phyloP scores from a whole-genome alignment of 2,113 vertebrate species.

The Pelusios castaneus region DNA sequence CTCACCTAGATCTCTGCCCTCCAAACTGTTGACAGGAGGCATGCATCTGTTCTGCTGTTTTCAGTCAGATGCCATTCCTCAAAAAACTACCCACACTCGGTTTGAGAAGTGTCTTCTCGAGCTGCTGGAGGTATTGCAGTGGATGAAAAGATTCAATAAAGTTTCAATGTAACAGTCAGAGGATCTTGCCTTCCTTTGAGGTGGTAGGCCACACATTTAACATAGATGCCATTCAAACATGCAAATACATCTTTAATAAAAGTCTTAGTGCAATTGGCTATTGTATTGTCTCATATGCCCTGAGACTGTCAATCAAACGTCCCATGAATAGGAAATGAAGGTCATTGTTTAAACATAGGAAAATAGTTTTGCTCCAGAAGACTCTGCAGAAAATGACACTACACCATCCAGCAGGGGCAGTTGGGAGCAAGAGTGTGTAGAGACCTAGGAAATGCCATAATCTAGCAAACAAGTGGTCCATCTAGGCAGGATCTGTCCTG shows the following conservation, averaged over 20 bases:
- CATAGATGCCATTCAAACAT: conserved; percentile 67
- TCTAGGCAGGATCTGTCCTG: conserved; percentile 8
- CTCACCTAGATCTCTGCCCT: conserved; percentile 32
- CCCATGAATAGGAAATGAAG: conserved; percentile 60
- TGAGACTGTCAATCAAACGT: conserved; percentile 54
- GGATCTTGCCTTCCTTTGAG: conserved; percentile 59
- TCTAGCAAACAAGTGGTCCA: conserved; percentile 14
- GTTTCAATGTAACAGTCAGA: background rate
- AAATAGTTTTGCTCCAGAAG: background rate
- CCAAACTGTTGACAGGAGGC: conserved; percentile 1
- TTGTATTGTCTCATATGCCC: conserved; percentile 43
- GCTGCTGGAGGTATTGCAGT: conserved; percentile 53
- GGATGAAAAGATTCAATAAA: conserved; percentile 46
- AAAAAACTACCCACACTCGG: conserved; percentile 39
- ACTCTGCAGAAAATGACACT: conserved; percentile 51
- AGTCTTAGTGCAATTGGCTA: conserved; percentile 26
- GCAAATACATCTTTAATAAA: conserved; percentile 39
- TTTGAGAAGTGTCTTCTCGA: conserved; percentile 50
- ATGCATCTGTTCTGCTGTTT: background rate
- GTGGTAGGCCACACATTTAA: conserved; percentile 56
- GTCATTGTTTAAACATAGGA: background rate
- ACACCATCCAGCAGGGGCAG: background rate
- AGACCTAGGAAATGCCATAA: background rate
- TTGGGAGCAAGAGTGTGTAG: background rate
- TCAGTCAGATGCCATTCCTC: conserved; percentile 3